These are phyloP conservation scores for Enteromius thamalakanensis DNA, from an alignment of 2,797 vertebrate genomes.

Conservation along the genomic window DNA sequence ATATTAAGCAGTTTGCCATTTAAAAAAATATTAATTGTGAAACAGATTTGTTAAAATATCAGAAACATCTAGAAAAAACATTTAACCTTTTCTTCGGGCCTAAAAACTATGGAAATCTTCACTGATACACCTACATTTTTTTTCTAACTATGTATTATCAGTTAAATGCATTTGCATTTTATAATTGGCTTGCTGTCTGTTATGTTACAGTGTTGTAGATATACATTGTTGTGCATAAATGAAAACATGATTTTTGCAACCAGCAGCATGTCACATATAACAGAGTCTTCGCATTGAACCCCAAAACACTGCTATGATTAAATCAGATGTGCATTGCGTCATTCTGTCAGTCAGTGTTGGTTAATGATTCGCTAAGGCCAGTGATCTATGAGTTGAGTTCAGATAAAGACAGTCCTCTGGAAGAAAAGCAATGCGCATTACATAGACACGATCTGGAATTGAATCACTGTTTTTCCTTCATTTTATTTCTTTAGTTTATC, in stretches of 20 bases:
- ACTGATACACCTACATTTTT: not conserved
- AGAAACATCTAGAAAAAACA: not conserved
- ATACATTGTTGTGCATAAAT: not conserved
- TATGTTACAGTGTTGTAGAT: too few species aligned
- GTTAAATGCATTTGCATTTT: not conserved
- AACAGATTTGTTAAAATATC: not conserved
- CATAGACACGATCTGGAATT: not conserved
- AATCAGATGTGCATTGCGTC: slow-evolving; percentile 27
- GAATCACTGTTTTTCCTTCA: slow-evolving; percentile 22
- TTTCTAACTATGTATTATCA: not conserved
- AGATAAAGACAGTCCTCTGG: slow-evolving; percentile 14
- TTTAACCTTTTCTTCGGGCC: not conserved
- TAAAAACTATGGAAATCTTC: not conserved
- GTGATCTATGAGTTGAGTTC: slow-evolving; percentile 5
- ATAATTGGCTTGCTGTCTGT: not conserved
- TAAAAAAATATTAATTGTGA: too few species aligned
- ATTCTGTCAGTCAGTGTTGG: not conserved
- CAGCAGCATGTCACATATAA: not conserved
- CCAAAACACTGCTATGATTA: not conserved
- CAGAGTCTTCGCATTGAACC: not conserved
- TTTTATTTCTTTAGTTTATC: slow-evolving; percentile 67
- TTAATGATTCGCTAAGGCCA: slow-evolving; percentile 51
- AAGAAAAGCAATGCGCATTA: not conserved
- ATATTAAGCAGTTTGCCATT: not conserved
- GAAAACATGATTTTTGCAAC: not conserved